Evolutionary conservation across 1,140 invertebrate genomes (phyloP).

Genomic region (Drosophila punjabiensis): DNA sequence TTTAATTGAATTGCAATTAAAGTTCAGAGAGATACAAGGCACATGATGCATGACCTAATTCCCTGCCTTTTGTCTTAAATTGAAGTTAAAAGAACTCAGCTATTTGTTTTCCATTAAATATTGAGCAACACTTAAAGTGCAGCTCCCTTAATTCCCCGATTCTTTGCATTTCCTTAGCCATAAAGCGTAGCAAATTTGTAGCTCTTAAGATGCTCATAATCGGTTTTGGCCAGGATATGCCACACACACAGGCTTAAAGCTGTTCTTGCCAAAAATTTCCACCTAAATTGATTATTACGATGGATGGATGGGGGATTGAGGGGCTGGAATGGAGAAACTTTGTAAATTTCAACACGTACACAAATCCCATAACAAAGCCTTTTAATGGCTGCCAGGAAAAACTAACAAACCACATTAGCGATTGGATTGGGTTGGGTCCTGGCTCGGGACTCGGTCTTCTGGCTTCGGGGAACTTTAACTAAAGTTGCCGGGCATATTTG

Average conservation of each 20-base stretch:
- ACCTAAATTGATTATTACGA: conserved; percentile 79
- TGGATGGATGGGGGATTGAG: conserved; percentile 2
- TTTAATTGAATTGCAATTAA: conserved; percentile 4
- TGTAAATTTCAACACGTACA: conserved; percentile 82
- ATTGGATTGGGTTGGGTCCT: conserved; percentile 10
- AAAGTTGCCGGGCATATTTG: conserved; percentile 74
- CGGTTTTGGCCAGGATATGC: conserved; percentile 60
- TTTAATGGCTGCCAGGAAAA: conserved; percentile 78
- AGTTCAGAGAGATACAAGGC: not conserved
- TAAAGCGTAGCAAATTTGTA: conserved; percentile 72
- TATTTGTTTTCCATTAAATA: conserved; percentile 54
- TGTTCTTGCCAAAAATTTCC: conserved; percentile 62
- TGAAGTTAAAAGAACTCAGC: conserved; percentile 14
- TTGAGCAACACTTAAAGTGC: conserved; percentile 57
- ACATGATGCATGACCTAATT: conserved; percentile 1
- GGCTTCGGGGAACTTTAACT: conserved; percentile 51
- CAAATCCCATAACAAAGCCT: conserved; percentile 82
- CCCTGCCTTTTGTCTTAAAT: conserved; percentile 28
- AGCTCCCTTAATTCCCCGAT: not conserved
- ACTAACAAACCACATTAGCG: conserved; percentile 81
- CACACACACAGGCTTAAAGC: conserved; percentile 61
- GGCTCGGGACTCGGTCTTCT: not conserved
- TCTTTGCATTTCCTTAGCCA: conserved; percentile 25
- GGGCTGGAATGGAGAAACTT: conserved; percentile 40
- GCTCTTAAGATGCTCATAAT: conserved; percentile 74